Conservation (phyloP, 2,113 vertebrate genomes). For the Petaurus breviceps region DNA sequence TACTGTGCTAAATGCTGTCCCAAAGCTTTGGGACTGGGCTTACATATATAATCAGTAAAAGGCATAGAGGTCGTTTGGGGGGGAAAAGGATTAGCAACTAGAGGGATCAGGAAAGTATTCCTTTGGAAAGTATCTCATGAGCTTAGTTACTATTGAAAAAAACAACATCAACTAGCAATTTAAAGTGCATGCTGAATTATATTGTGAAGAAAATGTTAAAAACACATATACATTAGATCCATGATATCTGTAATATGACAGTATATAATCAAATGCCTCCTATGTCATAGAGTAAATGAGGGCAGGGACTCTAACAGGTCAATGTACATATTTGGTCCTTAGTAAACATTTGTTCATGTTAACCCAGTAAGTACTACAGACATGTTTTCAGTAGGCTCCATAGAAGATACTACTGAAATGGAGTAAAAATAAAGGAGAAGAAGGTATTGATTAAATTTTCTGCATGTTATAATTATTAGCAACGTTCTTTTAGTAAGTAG, state of each 20-base stretch:
- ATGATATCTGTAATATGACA: background rate
- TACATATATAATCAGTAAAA: background rate
- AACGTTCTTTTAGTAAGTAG: background rate
- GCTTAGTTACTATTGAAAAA: background rate
- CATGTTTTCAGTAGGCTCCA: background rate
- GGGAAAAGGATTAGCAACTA: background rate
- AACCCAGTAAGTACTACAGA: background rate
- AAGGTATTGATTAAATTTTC: background rate
- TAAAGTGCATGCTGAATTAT: background rate
- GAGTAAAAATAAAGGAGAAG: background rate
- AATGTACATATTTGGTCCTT: background rate
- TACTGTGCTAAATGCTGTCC: background rate
- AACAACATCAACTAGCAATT: background rate
- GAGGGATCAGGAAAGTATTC: background rate
- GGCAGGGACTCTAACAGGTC: background rate
- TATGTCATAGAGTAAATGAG: background rate
- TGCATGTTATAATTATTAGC: background rate
- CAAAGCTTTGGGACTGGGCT: background rate
- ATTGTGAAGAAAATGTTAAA: background rate
- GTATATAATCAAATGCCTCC: background rate
- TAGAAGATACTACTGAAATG: background rate
- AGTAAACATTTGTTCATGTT: background rate
- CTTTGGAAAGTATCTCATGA: background rate
- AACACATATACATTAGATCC: background rate
- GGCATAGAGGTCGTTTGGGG: background rate